phyloP scores from a whole-genome alignment of 2,797 vertebrate genomes.

The Sebastes hubbsi region DNA sequence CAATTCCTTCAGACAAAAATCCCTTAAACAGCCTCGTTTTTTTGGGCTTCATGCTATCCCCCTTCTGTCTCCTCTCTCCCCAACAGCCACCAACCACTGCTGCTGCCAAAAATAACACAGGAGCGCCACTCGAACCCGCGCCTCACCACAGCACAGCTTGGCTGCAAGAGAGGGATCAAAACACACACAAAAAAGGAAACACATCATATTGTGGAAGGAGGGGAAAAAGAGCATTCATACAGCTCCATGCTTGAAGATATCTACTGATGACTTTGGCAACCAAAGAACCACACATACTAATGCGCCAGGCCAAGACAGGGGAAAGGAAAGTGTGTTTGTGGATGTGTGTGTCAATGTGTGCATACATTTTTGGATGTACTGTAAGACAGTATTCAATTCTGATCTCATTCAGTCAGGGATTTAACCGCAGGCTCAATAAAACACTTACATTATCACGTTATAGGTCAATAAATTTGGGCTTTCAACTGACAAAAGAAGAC shows the following conservation, averaged over 20 bases:
- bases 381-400: constrained; percentile 56
- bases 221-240: constrained; percentile 75
- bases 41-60: constrained; percentile 75
- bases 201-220: constrained; percentile 84
- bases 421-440: constrained; percentile 62
- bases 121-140: constrained; percentile 87
- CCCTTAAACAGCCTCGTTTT: constrained; percentile 85
- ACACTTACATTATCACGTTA: constrained; percentile 65
- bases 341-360: constrained; percentile 45
- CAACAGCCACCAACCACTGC: constrained; percentile 86
- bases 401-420: constrained; percentile 66
- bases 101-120: constrained; percentile 89
- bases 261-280: constrained; percentile 85
- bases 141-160: constrained; percentile 79
- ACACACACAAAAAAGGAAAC: constrained; percentile 91
- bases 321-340: constrained; percentile 65
- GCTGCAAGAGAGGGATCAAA: constrained; percentile 87
- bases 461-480: constrained; percentile 69
- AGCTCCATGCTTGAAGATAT: constrained; percentile 82
- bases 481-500: constrained; percentile 41
- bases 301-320: constrained; percentile 57
- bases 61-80: constrained; percentile 79
- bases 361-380: constrained; percentile 64
- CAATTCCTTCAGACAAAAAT: constrained; percentile 85
- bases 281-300: constrained; percentile 73